A percentile compares a stretch with the other conserved stretches of the same genome.
Evolutionary conservation across 2,113 vertebrate genomes (phyloP).

Genomic region (Datnioides undecimradiatus): DNA sequence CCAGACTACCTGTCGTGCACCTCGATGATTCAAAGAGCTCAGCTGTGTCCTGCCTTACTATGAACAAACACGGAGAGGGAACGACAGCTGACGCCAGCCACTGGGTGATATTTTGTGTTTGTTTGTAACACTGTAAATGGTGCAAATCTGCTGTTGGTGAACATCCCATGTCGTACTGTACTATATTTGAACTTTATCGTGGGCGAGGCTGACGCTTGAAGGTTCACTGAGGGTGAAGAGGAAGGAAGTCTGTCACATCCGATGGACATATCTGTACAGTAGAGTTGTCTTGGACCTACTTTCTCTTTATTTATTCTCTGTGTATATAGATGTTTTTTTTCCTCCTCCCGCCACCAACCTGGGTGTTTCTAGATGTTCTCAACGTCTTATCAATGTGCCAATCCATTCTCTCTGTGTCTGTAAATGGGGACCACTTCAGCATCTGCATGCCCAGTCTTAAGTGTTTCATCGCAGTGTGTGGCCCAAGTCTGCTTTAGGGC

Average conservation of each 20-base stretch:
- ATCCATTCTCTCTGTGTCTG: slow-evolving; percentile 73
- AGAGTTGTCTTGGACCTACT: slow-evolving; percentile 70
- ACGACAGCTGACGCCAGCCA: slow-evolving; percentile 51
- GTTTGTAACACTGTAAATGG: slow-evolving; percentile 81
- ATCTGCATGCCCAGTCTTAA: slow-evolving; percentile 83
- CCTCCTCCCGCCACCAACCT: slow-evolving; percentile 6
- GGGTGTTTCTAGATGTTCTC: slow-evolving; percentile 82
- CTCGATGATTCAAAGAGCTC: slow-evolving; percentile 50
- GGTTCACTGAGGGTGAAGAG: not conserved
- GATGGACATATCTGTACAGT: slow-evolving; percentile 71
- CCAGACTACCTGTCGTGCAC: slow-evolving; percentile 43
- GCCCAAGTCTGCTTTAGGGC: slow-evolving; percentile 71
- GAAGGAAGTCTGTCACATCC: slow-evolving; percentile 20
- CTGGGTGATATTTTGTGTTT: slow-evolving; percentile 74
- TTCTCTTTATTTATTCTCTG: slow-evolving; percentile 77
- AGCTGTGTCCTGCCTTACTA: slow-evolving; percentile 79
- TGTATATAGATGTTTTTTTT: slow-evolving; percentile 77
- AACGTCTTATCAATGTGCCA: slow-evolving; percentile 77
- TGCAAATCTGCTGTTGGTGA: slow-evolving; percentile 78
- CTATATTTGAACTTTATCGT: slow-evolving; percentile 66
- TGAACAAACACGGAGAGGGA: slow-evolving; percentile 59
- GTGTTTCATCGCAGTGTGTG: slow-evolving; percentile 81
- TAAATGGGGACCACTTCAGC: slow-evolving; percentile 73
- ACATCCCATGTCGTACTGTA: slow-evolving; percentile 73
- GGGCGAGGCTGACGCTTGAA: slow-evolving; percentile 15